Conservation (phyloP, 1,140 invertebrate species). For the Bombus ignitus region DNA sequence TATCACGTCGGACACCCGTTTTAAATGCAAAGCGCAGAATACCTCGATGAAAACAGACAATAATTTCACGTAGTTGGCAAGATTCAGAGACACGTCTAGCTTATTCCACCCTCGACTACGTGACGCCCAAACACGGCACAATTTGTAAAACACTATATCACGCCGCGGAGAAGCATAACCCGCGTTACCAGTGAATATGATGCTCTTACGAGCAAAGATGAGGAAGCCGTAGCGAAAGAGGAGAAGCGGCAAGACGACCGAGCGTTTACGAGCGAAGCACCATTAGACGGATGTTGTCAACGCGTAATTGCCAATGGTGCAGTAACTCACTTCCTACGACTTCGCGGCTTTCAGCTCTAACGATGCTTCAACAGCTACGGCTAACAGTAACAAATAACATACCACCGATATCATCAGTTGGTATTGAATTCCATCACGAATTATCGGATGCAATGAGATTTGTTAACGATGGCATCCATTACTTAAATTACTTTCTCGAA, state of each 20-base stretch:
- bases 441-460: background rate
- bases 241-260: slow-evolving; percentile 61
- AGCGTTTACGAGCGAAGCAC: slow-evolving; percentile 74
- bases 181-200: slow-evolving; percentile 53
- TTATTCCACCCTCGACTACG: slow-evolving; percentile 3
- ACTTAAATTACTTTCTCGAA: too few species aligned
- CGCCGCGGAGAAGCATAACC: slow-evolving; percentile 43
- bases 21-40: background rate
- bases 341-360: slow-evolving; percentile 55
- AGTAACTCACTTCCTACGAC: slow-evolving; percentile 62
- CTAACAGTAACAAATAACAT: slow-evolving; percentile 33
- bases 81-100: background rate
- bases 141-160: slow-evolving; percentile 50
- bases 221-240: slow-evolving; percentile 55
- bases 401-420: background rate
- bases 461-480: background rate
- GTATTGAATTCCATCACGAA: background rate
- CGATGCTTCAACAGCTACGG: slow-evolving; percentile 17
- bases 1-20: background rate
- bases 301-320: slow-evolving; percentile 71
- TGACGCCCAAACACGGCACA: slow-evolving; percentile 19
- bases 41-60: background rate
- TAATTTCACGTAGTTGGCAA: background rate
- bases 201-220: slow-evolving; percentile 54
- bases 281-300: slow-evolving; percentile 75